A percentile compares a stretch with the other conserved stretches of the same genome.
These are phyloP conservation scores for Stomatorhinus ivindoensis DNA, from an alignment of 2,113 vertebrate species.

Conservation along the genomic window DNA sequence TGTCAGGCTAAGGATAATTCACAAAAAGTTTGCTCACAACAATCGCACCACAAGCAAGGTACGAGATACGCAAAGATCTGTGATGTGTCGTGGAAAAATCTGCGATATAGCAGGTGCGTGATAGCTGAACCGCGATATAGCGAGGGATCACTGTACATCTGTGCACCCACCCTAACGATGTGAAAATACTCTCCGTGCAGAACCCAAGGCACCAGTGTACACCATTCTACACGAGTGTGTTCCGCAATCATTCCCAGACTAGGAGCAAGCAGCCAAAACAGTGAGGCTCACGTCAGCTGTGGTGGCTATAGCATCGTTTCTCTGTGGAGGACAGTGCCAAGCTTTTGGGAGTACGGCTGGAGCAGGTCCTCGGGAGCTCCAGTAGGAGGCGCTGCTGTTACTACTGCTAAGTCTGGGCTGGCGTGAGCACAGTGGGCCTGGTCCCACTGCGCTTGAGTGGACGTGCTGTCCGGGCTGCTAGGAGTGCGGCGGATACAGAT, in stretches of 20 bases:
- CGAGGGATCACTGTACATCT: not conserved
- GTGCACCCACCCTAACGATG: not conserved
- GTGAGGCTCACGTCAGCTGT: slow-evolving; percentile 50
- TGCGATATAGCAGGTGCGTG: no score
- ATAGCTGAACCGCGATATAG: no score
- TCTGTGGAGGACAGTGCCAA: slow-evolving; percentile 39
- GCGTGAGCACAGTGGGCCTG: slow-evolving; percentile 22
- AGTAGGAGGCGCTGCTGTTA: not conserved
- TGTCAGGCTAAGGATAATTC: no score
- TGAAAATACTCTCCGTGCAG: not conserved
- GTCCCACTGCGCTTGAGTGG: slow-evolving; percentile 33
- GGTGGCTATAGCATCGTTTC: slow-evolving; percentile 55
- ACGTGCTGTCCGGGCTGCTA: slow-evolving; percentile 41
- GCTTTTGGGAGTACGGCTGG: slow-evolving; percentile 35
- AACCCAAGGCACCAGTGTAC: not conserved
- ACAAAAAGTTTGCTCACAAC: no score
- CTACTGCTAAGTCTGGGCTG: not conserved
- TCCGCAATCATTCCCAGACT: slow-evolving; percentile 20
- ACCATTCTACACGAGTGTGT: not conserved
- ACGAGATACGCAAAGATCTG: no score
- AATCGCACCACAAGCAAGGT: no score
- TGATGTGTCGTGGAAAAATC: no score
- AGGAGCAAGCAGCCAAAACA: slow-evolving; percentile 28
- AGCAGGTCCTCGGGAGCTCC: slow-evolving; percentile 29
- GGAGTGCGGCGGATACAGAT: slow-evolving; percentile 51